These are phyloP conservation scores for Aegotheles bennettii DNA, from an alignment of 2,113 vertebrate species.

Conservation along the genomic window DNA sequence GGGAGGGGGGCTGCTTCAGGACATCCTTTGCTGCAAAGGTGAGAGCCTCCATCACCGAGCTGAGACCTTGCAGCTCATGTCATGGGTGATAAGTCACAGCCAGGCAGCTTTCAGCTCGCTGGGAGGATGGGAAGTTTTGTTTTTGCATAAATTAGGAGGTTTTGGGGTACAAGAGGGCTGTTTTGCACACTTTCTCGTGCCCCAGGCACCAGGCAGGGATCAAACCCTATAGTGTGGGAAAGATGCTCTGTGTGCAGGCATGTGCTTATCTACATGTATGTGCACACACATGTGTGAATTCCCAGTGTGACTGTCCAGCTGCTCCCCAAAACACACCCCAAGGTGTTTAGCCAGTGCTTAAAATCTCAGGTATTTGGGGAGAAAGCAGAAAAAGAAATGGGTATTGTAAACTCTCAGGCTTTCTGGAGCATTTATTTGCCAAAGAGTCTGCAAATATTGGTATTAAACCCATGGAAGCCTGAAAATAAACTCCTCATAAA, in stretches of 20 bases:
- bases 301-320: not conserved
- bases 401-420: not conserved
- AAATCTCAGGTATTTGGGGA: not conserved
- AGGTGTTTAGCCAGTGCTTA: not conserved
- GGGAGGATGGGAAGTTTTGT: too few species aligned
- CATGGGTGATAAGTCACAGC: not conserved
- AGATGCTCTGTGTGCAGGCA: not conserved
- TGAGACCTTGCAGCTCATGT: not conserved
- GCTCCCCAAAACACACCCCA: not conserved
- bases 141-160: not conserved
- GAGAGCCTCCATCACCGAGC: fast-evolving
- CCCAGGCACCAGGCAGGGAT: not conserved
- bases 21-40: not conserved
- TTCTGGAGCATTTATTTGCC: not conserved
- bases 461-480: not conserved
- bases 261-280: fast-evolving
- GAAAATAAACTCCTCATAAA: not conserved
- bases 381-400: not conserved
- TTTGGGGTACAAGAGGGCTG: not conserved
- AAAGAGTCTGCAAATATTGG: slow-evolving; percentile 2
- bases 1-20: not conserved
- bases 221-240: not conserved
- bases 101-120: not conserved
- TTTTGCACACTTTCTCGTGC: not conserved
- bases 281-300: not conserved